Percentiles rank a stretch among this genome's conserved stretches.
Evolutionary conservation across 2,888 invertebrate genomes (phyloP).

Genomic region (Hipparchia sbordonii): DNA sequence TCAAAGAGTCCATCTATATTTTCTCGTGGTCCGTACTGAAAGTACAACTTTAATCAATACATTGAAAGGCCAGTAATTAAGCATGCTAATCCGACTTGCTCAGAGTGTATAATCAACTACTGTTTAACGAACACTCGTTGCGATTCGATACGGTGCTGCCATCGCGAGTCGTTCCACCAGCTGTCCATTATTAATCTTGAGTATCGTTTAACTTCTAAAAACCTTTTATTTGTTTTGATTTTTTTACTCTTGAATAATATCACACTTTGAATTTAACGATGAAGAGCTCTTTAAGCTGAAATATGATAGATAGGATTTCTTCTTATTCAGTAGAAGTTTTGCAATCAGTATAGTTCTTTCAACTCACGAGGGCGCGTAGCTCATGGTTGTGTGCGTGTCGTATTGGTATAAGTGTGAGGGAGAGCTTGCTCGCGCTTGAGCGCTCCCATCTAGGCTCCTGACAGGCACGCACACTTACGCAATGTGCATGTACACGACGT

Average conservation of each 20-base stretch:
- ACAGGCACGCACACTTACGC: too few relatives aligned
- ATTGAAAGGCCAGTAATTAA: conserved; percentile 23
- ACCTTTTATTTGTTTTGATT: too few relatives aligned
- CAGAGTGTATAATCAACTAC: conserved; percentile 17
- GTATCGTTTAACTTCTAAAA: neutral
- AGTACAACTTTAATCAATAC: conserved; percentile 10
- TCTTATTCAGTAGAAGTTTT: too few relatives aligned
- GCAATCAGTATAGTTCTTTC: too few relatives aligned
- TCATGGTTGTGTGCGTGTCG: too few relatives aligned
- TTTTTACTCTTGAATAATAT: neutral
- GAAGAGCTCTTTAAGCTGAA: too few relatives aligned
- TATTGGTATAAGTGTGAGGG: too few relatives aligned
- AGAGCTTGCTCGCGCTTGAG: too few relatives aligned
- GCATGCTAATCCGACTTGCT: conserved; percentile 32
- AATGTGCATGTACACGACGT: too few relatives aligned
- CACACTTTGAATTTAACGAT: neutral
- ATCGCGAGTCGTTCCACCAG: conserved; percentile 3
- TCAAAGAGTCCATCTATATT: neutral
- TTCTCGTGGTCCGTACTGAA: neutral
- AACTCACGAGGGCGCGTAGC: too few relatives aligned
- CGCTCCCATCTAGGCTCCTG: too few relatives aligned
- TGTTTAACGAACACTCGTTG: conserved; percentile 22
- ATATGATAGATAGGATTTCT: too few relatives aligned
- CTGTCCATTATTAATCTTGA: conserved; percentile 16
- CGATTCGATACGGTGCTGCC: conserved; percentile 9